A percentile compares a stretch with the other conserved stretches of the same genome.
These are phyloP conservation scores for Lacerta agilis DNA, from an alignment of 2,797 vertebrate genomes.

Conservation along the genomic window DNA sequence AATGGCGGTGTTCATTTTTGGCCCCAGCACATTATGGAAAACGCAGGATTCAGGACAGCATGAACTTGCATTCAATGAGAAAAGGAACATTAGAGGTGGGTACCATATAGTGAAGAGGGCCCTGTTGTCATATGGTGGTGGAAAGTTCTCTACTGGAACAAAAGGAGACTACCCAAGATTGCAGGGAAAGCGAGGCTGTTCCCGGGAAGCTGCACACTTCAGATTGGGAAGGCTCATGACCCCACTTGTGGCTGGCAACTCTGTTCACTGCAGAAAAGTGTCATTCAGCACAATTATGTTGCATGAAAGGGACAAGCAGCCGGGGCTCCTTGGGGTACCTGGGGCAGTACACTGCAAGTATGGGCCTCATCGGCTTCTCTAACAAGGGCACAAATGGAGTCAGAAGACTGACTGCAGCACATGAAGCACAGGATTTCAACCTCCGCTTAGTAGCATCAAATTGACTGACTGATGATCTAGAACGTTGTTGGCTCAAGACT, in stretches of 20 bases:
- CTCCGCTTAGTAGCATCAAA: background rate
- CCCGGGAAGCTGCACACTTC: background rate
- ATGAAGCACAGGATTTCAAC: too few species aligned
- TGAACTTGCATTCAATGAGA: background rate
- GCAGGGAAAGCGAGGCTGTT: background rate
- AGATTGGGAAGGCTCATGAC: background rate
- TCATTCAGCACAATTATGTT: background rate
- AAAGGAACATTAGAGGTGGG: background rate
- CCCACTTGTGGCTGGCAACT: background rate
- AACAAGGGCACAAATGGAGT: background rate
- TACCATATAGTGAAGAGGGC: background rate
- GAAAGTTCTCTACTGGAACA: background rate
- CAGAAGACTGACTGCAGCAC: background rate
- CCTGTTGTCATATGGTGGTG: background rate
- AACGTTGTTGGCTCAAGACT: background rate
- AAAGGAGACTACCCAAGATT: background rate
- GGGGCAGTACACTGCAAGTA: background rate
- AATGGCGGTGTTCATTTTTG: background rate
- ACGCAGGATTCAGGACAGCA: background rate
- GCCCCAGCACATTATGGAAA: background rate
- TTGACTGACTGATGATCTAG: background rate
- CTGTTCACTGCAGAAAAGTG: background rate
- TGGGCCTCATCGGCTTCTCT: background rate
- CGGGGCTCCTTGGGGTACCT: background rate
- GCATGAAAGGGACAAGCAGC: background rate